Evolutionary conservation across 2,888 invertebrate genomes (phyloP).

Genomic region (Apotomis betuletana): DNA sequence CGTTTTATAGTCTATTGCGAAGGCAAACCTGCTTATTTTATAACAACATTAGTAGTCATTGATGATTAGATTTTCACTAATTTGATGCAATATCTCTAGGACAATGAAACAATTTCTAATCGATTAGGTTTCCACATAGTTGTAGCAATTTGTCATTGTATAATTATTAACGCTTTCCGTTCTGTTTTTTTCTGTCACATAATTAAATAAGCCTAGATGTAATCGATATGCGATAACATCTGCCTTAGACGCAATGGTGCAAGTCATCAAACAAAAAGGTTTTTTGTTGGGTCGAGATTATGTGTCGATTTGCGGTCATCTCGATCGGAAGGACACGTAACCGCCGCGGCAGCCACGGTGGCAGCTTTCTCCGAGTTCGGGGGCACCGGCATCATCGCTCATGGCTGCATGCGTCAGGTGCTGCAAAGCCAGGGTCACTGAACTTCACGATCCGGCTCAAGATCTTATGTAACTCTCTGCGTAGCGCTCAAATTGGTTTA

Average conservation of each 20-base stretch:
- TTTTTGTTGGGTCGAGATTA: conserved; percentile 26
- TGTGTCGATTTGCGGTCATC: conserved; percentile 22
- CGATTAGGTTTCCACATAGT: conserved; percentile 33
- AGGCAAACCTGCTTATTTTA: conserved; percentile 37
- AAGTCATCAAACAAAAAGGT: conserved; percentile 5
- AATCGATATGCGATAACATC: conserved; percentile 1
- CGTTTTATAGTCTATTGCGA: conserved; percentile 38
- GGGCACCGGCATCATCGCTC: conserved; percentile 33
- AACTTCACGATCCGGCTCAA: conserved; percentile 34
- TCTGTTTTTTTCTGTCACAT: conserved; percentile 15
- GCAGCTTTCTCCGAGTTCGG: conserved; percentile 44
- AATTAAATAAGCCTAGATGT: conserved; percentile 12
- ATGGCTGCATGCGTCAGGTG: conserved; percentile 39
- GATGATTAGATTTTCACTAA: conserved; percentile 29
- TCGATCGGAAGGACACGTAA: conserved; percentile 43
- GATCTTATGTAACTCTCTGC: conserved; percentile 27
- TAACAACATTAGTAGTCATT: conserved; percentile 28
- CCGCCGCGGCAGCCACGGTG: conserved; percentile 36
- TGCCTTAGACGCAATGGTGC: conserved; percentile 9
- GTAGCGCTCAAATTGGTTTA: conserved; percentile 23
- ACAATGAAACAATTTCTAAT: conserved; percentile 36
- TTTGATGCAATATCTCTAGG: conserved; percentile 23
- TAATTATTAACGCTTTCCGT: conserved; percentile 34
- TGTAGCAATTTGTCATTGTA: conserved; percentile 34
- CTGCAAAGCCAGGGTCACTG: conserved; percentile 36